Evolutionary conservation across 1,140 invertebrate genomes (phyloP), one percentile per base, ranked within the genome.

Genomic region (Chironomus striatipennis): DNA sequence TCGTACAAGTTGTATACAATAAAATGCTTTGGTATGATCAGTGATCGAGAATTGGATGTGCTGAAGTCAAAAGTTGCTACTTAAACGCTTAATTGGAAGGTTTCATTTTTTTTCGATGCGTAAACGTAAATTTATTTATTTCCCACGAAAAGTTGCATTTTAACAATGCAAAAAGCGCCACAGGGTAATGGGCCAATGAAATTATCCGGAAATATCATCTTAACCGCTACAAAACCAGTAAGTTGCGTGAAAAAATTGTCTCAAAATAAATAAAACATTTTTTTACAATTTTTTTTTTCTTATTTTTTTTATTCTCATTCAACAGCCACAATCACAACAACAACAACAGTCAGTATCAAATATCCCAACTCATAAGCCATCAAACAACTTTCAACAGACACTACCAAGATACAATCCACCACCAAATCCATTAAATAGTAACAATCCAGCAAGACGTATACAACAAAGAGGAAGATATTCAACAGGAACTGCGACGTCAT

Each of bases 201-300:
- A 70, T 70, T 70, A 70, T 70, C 65, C 65, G 65, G 65, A 70
- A 70, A 70, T 17, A 21, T 70, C 65, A 70, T 70, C 65, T 70
- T 21, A 20, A 18, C 20, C 65, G 18, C n/a, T 21, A 70, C 8
- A 18, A 70, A 70, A 70, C 65, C 65, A 18, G 65, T 70, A 70
- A 70, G 65, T 70, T 15, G 18, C 4, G 18, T 20, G 7, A 21
- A 70, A 70, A 18, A 20, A 18, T 18, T 18, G 17, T 20, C 18
- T 70, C 18, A 21, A 21, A 70, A n/a, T n/a, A n/a, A 21, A 18
- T 21, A 10, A 70, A 70, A 10, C 17, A 20, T 70, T 57, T 57
- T 57, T 57, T 57, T 57, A 57, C n/a, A n/a, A n/a, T n/a, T n/a
- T 57, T 57, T 5, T 57, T 4, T 47, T 15, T 9, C 43, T 47